phyloP scores from a whole-genome alignment of 2,113 vertebrate species.

The Bubo bubo region DNA sequence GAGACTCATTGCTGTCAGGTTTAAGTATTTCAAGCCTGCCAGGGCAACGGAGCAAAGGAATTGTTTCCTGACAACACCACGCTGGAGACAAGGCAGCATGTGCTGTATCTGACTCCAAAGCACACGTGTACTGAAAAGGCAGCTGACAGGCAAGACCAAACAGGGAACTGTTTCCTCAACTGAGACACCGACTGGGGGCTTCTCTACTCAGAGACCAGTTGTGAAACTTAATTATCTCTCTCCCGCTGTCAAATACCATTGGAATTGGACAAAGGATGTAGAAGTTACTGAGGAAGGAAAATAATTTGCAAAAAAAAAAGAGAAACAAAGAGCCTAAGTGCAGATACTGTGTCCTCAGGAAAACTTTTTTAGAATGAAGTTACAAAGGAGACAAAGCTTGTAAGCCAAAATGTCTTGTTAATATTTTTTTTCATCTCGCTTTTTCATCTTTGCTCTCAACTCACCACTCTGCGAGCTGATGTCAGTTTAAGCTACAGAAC shows the following conservation, averaged over 20 bases:
- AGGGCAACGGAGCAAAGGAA: neutral
- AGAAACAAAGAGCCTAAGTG: neutral
- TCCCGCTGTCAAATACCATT: neutral
- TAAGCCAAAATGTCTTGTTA: no score
- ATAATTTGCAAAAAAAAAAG: neutral
- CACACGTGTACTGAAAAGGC: neutral
- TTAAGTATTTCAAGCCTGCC: neutral
- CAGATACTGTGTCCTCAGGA: neutral
- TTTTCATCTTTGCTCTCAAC: neutral
- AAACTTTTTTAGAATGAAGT: neutral
- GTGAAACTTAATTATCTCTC: neutral
- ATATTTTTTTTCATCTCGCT: no score
- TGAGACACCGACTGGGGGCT: rapidly evolving
- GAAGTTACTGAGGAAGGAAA: neutral
- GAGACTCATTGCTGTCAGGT: neutral
- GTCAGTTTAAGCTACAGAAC: neutral
- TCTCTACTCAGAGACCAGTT: neutral
- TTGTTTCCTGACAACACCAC: neutral
- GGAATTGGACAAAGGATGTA: neutral
- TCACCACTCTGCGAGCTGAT: neutral
- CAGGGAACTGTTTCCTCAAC: neutral
- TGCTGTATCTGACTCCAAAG: neutral
- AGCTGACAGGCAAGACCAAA: neutral
- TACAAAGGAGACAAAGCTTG: neutral
- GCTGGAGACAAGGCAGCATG: neutral